phyloP scores from a whole-genome alignment of 35 echinoderm and acorn worm genomes.

The Heliocidaris erythrogramma region DNA sequence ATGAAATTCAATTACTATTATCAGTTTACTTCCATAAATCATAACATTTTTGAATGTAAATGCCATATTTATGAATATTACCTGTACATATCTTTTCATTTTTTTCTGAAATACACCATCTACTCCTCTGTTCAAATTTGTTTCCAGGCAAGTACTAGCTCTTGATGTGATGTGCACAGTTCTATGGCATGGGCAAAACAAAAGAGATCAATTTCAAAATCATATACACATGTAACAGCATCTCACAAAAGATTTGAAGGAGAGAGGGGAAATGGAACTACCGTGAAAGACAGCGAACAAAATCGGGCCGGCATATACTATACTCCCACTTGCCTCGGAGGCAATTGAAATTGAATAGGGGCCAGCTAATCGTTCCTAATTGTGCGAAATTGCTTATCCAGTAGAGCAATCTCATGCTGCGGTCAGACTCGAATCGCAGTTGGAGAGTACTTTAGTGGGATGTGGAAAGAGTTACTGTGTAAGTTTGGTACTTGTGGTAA shows the following conservation, averaged over 20 bases:
- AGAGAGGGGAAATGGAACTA: not conserved
- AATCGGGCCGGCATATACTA: not conserved
- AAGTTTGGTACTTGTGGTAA: not conserved
- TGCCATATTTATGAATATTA: no score
- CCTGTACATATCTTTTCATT: no score
- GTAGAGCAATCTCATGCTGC: not conserved
- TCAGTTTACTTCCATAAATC: no score
- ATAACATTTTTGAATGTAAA: no score
- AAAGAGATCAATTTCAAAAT: not conserved
- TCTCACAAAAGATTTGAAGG: not conserved
- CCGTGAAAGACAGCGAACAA: not conserved
- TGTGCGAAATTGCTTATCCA: not conserved
- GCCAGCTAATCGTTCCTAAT: not conserved
- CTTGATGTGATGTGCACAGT: no score
- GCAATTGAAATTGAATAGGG: slow-evolving; percentile 10
- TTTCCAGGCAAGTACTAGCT: no score
- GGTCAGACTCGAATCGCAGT: not conserved
- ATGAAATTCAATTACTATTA: no score
- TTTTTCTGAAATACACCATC: no score
- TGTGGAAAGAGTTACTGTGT: not conserved
- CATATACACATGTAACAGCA: not conserved
- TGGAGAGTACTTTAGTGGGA: not conserved
- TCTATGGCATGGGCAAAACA: not conserved
- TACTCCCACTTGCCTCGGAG: not conserved
- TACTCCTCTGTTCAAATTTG: no score